phyloP scores from a whole-genome alignment of 1,140 invertebrate species.

The Cryptotermes secundus region DNA sequence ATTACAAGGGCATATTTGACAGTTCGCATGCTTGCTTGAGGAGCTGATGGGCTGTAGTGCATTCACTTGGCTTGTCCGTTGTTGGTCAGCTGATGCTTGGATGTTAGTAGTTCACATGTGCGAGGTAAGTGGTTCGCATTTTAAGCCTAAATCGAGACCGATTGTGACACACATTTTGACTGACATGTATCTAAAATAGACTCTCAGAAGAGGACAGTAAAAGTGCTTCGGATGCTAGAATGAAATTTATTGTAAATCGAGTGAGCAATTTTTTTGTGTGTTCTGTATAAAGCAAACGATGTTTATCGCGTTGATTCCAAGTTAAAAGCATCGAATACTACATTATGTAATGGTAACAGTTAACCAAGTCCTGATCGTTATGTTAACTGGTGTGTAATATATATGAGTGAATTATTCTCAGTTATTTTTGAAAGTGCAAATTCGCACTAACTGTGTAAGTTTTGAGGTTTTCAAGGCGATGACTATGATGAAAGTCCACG shows the following conservation, averaged over 20 bases:
- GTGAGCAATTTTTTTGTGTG: background rate
- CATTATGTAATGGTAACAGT: too few species aligned
- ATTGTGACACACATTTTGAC: background rate
- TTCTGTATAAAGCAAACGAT: background rate
- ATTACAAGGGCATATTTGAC: background rate
- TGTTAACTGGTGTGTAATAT: too few species aligned
- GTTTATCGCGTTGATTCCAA: background rate
- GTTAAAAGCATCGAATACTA: too few species aligned
- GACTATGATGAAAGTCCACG: too few species aligned
- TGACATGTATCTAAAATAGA: background rate
- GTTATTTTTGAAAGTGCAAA: too few species aligned
- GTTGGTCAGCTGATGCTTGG: background rate
- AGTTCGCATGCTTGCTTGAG: background rate
- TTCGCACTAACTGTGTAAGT: too few species aligned
- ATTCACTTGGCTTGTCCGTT: conserved; percentile 15
- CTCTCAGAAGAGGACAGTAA: background rate
- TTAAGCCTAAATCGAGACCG: too few species aligned
- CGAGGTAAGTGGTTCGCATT: background rate
- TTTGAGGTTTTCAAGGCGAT: too few species aligned
- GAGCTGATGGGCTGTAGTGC: background rate
- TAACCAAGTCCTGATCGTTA: too few species aligned
- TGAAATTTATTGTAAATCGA: background rate
- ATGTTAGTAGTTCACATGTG: background rate
- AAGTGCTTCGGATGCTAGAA: background rate
- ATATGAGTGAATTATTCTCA: too few species aligned